Percentiles rank a stretch among this genome's conserved stretches.
Conservation (phyloP, 1,140 invertebrate species). For the Venustaconcha ellipsiformis region DNA sequence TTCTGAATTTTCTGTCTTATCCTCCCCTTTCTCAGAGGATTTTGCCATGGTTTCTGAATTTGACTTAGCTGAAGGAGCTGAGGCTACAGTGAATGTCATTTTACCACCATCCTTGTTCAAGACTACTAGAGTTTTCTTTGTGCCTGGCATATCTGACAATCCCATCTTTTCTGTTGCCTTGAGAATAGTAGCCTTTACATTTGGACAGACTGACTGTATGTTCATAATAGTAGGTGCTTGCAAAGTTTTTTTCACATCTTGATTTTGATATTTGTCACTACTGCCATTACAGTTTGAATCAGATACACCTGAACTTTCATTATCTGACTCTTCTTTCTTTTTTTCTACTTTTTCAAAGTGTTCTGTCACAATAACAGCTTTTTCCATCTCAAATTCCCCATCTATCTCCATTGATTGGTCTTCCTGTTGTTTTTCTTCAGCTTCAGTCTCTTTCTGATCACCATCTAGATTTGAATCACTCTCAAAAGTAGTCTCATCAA, state of each 20-base stretch:
- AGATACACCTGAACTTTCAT: too few relatives aligned
- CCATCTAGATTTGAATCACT: too few relatives aligned
- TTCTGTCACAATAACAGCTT: too few relatives aligned
- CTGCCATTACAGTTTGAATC: too few relatives aligned
- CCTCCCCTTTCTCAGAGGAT: constrained; percentile 25
- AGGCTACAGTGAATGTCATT: constrained; percentile 56
- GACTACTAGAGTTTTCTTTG: constrained; percentile 54
- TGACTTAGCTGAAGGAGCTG: constrained; percentile 4
- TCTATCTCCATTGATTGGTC: too few relatives aligned
- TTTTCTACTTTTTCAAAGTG: too few relatives aligned
- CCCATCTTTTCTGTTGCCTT: constrained; percentile 16
- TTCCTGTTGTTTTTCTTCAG: too few relatives aligned
- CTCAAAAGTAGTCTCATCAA: too few relatives aligned
- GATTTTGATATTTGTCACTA: not conserved
- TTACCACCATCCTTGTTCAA: constrained; percentile 60
- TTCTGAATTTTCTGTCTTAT: constrained; percentile 18
- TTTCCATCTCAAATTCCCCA: too few relatives aligned
- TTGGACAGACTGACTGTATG: constrained; percentile 46
- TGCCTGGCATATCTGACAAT: not conserved
- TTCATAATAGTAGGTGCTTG: constrained; percentile 44
- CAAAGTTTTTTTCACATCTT: not conserved
- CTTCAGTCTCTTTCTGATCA: too few relatives aligned
- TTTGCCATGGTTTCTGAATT: constrained; percentile 11
- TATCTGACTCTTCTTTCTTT: too few relatives aligned
- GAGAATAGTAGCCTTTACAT: constrained; percentile 42